phyloP scores from a whole-genome alignment of 2,888 invertebrate genomes.

The Subacronicta megacephala region DNA sequence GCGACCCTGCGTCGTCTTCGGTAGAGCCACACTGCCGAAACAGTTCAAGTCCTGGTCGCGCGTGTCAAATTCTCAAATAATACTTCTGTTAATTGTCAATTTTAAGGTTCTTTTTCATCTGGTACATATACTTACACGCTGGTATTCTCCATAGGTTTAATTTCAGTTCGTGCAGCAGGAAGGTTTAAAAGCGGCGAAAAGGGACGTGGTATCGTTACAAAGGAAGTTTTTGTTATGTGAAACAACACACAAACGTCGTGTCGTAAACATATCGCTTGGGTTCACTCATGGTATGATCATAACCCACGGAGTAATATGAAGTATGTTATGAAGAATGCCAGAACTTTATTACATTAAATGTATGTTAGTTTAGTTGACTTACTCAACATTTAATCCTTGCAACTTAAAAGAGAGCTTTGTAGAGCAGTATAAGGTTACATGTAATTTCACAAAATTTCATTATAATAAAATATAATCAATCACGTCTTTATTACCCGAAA shows the following conservation, averaged over 20 bases:
- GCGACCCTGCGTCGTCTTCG: too few relatives aligned
- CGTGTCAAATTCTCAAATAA: too few relatives aligned
- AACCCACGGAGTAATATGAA: constrained; percentile 35
- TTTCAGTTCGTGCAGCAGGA: constrained; percentile 17
- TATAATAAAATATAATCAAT: too few relatives aligned
- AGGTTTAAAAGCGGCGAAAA: constrained; percentile 36
- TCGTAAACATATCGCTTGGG: constrained; percentile 1
- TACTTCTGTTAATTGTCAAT: too few relatives aligned
- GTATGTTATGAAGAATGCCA: constrained; percentile 49
- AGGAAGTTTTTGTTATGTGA: constrained; percentile 52
- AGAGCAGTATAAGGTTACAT: not conserved
- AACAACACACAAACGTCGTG: constrained; percentile 15
- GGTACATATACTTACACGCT: not conserved
- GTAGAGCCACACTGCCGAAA: too few relatives aligned
- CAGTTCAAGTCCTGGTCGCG: too few relatives aligned
- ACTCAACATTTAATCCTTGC: constrained; percentile 11
- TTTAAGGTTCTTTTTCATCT: not conserved
- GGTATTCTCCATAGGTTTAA: constrained; percentile 4
- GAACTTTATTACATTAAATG: constrained; percentile 40
- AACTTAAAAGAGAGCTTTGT: not conserved
- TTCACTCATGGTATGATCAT: constrained; percentile 35
- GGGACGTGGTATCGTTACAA: constrained; percentile 42
- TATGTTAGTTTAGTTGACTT: constrained; percentile 35
- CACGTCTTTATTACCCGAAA: too few relatives aligned
- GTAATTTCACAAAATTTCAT: not conserved